phyloP scores from a whole-genome alignment of 2,797 vertebrate species.

The Tiaroga cobitis region DNA sequence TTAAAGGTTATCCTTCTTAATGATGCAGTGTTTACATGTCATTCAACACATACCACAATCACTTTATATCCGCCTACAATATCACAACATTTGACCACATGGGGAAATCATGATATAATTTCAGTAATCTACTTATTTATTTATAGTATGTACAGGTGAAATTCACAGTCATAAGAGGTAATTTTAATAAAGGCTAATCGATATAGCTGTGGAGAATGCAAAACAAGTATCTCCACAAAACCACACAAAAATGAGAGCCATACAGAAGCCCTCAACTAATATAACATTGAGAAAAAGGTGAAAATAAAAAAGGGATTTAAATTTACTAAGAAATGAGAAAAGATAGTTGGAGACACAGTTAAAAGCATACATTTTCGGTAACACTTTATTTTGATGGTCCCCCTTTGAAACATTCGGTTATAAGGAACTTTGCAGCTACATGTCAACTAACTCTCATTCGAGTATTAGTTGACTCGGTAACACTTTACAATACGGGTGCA shows the following conservation, averaged over 20 bases:
- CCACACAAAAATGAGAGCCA: neutral
- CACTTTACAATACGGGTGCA: too few species aligned
- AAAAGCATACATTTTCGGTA: too few species aligned
- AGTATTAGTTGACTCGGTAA: too few species aligned
- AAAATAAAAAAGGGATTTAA: neutral
- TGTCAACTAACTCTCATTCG: too few species aligned
- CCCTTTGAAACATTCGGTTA: too few species aligned
- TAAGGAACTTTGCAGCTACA: too few species aligned
- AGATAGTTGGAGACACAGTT: neutral
- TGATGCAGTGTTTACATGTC: neutral
- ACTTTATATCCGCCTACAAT: neutral
- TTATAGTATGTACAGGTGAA: constrained; percentile 9
- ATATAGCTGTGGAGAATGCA: neutral
- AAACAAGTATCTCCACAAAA: neutral
- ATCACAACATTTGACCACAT: neutral
- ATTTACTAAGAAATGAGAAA: neutral
- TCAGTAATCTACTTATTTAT: neutral
- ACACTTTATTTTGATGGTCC: too few species aligned
- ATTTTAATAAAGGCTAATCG: neutral
- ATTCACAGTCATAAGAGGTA: neutral
- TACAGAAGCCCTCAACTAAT: neutral
- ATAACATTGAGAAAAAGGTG: neutral
- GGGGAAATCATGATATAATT: neutral
- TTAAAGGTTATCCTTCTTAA: neutral
- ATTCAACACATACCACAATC: neutral